phyloP scores from a whole-genome alignment of 2,797 vertebrate genomes.

The Phataginus tetradactyla region DNA sequence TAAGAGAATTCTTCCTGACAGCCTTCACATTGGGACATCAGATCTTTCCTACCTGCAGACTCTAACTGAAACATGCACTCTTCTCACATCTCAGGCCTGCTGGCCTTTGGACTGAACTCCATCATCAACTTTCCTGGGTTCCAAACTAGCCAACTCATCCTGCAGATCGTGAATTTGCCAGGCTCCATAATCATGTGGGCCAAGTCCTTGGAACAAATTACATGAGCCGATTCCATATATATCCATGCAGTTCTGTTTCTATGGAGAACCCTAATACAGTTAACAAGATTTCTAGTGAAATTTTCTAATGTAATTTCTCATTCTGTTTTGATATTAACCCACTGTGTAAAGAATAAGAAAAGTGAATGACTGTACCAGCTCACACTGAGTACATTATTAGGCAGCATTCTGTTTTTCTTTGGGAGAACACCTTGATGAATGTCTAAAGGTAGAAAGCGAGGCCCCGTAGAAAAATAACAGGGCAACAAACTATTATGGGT shows the following conservation, averaged over 20 bases:
- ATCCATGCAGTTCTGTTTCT: neutral
- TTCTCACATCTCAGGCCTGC: neutral
- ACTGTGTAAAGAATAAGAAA: conserved; percentile 27
- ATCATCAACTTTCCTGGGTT: neutral
- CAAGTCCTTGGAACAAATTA: neutral
- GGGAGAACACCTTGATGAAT: conserved; percentile 10
- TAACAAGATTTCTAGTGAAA: neutral
- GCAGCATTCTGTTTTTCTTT: neutral
- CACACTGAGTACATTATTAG: neutral
- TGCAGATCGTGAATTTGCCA: neutral
- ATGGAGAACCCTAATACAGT: neutral
- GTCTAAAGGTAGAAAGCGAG: neutral
- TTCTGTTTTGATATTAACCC: conserved; percentile 20
- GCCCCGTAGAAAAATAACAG: neutral
- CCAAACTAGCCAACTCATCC: neutral
- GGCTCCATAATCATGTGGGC: neutral
- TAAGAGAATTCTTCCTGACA: neutral
- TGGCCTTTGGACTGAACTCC: neutral
- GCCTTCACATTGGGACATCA: neutral
- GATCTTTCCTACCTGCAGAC: neutral
- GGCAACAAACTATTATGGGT: neutral
- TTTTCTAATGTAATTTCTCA: conserved; percentile 21
- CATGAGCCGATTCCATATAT: neutral
- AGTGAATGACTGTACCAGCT: neutral
- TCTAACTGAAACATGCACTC: neutral